Conservation (phyloP, 1,140 invertebrate genomes). For the Cephus cinctus region DNA sequence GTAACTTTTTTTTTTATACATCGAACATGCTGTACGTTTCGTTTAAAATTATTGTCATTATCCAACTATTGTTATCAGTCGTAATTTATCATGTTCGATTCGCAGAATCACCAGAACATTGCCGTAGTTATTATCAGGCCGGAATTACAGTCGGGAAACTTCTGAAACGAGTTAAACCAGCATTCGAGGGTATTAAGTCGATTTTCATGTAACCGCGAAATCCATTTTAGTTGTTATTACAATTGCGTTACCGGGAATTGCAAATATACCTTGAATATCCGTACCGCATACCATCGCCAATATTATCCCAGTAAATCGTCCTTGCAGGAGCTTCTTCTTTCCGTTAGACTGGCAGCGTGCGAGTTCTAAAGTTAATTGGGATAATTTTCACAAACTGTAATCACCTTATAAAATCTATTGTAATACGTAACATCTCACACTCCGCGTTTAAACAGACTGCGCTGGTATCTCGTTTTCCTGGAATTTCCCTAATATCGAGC, state of each 20-base stretch:
- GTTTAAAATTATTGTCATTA: background rate
- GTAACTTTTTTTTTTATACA: background rate
- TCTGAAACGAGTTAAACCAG: no score
- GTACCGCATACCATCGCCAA: no score
- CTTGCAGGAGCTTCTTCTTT: conserved; percentile 17
- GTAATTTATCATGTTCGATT: background rate
- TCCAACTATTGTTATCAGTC: background rate
- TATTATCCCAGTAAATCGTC: conserved; percentile 12
- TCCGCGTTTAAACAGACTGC: background rate
- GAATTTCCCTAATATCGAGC: conserved; percentile 11
- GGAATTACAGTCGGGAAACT: conserved; percentile 13
- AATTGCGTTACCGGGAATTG: no score
- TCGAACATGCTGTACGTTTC: background rate
- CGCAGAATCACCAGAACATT: background rate
- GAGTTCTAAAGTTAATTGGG: conserved; percentile 25
- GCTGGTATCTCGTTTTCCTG: background rate
- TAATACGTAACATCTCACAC: conserved; percentile 25
- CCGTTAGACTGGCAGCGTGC: conserved; percentile 14
- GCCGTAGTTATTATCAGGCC: conserved; percentile 2
- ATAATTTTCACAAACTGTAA: background rate
- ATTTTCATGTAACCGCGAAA: no score
- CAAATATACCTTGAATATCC: no score
- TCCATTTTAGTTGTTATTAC: no score
- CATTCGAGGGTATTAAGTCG: no score
- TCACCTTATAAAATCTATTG: conserved; percentile 33